Base-by-base conservation (phyloP, 2,113 vertebrate genomes). In the Thryonomys swinderianus region DNA sequence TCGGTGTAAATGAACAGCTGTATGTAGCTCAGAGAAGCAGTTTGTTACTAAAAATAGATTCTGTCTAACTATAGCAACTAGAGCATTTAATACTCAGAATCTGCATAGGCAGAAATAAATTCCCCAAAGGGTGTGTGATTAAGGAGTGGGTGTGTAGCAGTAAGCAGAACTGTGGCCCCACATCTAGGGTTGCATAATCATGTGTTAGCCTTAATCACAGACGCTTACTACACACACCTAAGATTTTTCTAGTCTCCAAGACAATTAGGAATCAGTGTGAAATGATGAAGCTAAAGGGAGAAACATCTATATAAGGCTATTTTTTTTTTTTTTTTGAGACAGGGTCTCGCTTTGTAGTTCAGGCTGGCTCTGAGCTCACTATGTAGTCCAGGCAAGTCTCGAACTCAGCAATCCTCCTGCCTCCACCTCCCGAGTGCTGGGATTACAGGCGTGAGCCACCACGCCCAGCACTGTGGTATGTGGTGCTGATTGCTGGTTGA, bases 11-110 rank as follows among this genome's bases (percentile, higher is more conserved):
- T 98, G 96, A 98, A 96, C 97, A 98, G 97, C 97, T 61, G 69
- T 98, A 96, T 98, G 97, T 96, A 97, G 98, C 97, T 97, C 20
- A 0, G 97, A 96, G 96, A 98, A 98, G 97, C 95, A 98, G 98
- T 98, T 98, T 98, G 97, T 97, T 97, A 83, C 98, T 98, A 98
- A 98, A 98, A 98, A 98, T 98, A 98, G 97, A 96, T 57, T 37
- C 95, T 95, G 69, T 96, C 97, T 93, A 98, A 98, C 96, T 98
- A 98, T 98, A 98, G 98, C 97, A 98, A 97, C 98, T 27, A 27
- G 93, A 95, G 82, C 51, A 89, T 94, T 92, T 95, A 96, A 96
- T 96, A 98, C 96, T 96, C 94, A 96, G 96, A 97, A 95, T 94
- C 79, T 92, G 87, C 96, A 87, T 1, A 81, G 93, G 96, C 95